These are phyloP conservation scores for Ptychodera flava DNA, from an alignment of 35 echinoderm and acorn worm species.

Conservation along the genomic window DNA sequence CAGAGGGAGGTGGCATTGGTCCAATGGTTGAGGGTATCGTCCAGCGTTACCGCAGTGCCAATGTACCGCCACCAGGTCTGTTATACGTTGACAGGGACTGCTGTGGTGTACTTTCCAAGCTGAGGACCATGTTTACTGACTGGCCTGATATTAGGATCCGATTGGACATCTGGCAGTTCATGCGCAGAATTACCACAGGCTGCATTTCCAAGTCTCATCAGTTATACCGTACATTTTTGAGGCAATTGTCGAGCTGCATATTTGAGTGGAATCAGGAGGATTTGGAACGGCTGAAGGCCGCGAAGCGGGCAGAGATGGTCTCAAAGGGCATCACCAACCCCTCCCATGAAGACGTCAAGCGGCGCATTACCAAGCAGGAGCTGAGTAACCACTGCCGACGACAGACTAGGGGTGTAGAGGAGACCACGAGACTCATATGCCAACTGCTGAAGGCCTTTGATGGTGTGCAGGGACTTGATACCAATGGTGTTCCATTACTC, in stretches of 20 bases:
- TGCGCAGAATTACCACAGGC: slow-evolving; percentile 25
- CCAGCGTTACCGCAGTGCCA: slow-evolving; percentile 9
- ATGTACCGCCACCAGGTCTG: slow-evolving; percentile 10
- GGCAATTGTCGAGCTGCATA: slow-evolving; percentile 31
- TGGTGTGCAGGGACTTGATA: slow-evolving; percentile 35
- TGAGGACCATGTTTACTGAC: slow-evolving; percentile 2
- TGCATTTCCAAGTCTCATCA: slow-evolving; percentile 24
- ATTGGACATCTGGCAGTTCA: slow-evolving; percentile 68
- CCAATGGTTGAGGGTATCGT: slow-evolving; percentile 20
- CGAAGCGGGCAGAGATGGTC: slow-evolving; percentile 11
- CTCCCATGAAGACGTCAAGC: not conserved
- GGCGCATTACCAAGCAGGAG: slow-evolving; percentile 24
- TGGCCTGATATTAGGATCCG: slow-evolving; percentile 38
- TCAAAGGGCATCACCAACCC: not conserved
- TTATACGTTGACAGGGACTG: slow-evolving; percentile 57
- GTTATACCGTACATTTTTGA: slow-evolving; percentile 29
- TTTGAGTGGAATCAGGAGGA: slow-evolving; percentile 48
- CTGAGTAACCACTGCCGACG: slow-evolving; percentile 33
- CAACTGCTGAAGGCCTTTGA: slow-evolving; percentile 25
- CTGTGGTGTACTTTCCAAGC: slow-evolving; percentile 6
- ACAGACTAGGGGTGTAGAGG: slow-evolving; percentile 25
- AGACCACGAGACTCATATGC: slow-evolving; percentile 24
- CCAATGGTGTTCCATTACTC: slow-evolving; percentile 51
- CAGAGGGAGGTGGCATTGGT: slow-evolving; percentile 12
- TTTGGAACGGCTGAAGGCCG: slow-evolving; percentile 17